Evolutionary conservation across 2,797 vertebrate genomes (phyloP), one percentile per base, ranked within the genome.

Genomic region (Mastacembelus armatus): DNA sequence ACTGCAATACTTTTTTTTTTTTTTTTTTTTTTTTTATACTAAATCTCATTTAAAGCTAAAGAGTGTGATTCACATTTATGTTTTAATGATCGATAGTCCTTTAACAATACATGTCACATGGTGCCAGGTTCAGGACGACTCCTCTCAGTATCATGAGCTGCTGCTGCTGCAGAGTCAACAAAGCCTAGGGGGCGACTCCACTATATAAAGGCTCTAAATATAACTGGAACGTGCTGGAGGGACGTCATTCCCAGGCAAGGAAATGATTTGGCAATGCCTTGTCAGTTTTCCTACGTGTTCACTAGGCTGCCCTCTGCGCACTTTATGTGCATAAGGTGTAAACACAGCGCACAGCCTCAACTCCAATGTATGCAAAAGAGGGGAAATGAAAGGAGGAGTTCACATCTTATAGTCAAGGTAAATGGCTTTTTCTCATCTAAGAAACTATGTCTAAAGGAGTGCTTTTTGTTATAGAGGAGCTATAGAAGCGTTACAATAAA

Each of bases 181-280:
- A 79, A 77, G 77, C 77, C 83, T 90, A 91, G 89, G 78, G 92
- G 92, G 92, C 91, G 91, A 86, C 90, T 91, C 86, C 85, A 73
- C 78, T 89, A 78, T 95, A 93, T 93, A 95, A 89, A 95, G 94
- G 92, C 77, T 92, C 94, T 95, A 94, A 95, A 95, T 95, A 95
- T 94, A 95, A 93, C 94, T 78, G 90, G 78, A 87, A 90, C 79
- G 88, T 66, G 87, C 78, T 55, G 71, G 65, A 81, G 70, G 36
- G 58, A 89, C 93, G 94, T 94, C 92, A 93, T 87, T 82, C 75
- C 83, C 78, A 84, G 60, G 71, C 76, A 67, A 72, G 83, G 66
- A 89, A 74, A 68, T 90, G 85, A 94, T 94, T 94, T 85, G 93
- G 60, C 84, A 71, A 76, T 68, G 78, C 71, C 66, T 18, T 78